Base-by-base conservation (phyloP, 2,113 vertebrate genomes). In the Turdus rufiventris region DNA sequence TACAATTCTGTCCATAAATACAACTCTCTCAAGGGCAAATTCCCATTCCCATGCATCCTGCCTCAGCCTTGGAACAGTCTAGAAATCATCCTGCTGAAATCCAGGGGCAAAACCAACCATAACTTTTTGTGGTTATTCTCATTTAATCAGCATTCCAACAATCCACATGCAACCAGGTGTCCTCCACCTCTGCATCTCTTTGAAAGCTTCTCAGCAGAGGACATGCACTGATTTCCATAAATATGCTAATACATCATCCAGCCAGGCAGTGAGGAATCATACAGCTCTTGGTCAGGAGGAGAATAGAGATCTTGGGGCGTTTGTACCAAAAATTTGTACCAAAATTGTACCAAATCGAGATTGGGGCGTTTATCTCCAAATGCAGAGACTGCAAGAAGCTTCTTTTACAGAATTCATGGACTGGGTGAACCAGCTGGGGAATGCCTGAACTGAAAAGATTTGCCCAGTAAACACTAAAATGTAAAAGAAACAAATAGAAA, bases 51-150 rank as follows among this genome's bases (percentile, higher is more conserved):
- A 16, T 3, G 14, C 9, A 34, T 21, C 6, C n/a, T 31, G 24
- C 34, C 40, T 47, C 66, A 53, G 14, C 25, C 45, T 66, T 40
- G 17, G 58, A 85, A 72, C 2, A 34, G 8, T 7, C 45, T 4
- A 50, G 36, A 81, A 85, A 68, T 53, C 61, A 38, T 28, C 40
- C 65, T 86, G 43, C 9, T 2, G 2, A 63, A 89, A 72, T 31
- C 42, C 61, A 53, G 19, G 19, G 61, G 21, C 21, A 71, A 74
- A 94, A 24, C 1, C 29, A 67, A n/a, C 7, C 1, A 0, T 2
- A 13, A 20, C 0, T 11, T 63, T 75, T 33, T 60, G 48, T 33
- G 45, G 33, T 24, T 61, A 7, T n/a, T 53, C 54, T 45, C 54
- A 15, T 9, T 21, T 10, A 12, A 23, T 28, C 45, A 61, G 8